These are phyloP conservation scores for Ameiurus melas DNA, from an alignment of 2,113 vertebrate species.

Conservation along the genomic window DNA sequence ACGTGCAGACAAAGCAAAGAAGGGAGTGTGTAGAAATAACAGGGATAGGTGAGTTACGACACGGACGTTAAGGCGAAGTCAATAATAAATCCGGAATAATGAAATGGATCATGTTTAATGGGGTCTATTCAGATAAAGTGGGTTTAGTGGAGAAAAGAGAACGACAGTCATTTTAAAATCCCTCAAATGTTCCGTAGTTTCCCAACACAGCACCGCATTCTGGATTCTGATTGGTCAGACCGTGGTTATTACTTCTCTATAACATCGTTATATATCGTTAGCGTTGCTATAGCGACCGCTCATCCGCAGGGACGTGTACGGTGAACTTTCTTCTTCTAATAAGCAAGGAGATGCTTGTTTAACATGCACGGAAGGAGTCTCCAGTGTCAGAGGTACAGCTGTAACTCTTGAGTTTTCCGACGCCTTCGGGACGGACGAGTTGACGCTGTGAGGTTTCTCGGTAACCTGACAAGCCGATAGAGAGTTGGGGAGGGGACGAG, in stretches of 20 bases:
- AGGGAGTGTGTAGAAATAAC: constrained; percentile 9
- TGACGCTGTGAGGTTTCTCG: not conserved
- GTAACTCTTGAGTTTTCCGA: not conserved
- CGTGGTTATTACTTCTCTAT: not conserved
- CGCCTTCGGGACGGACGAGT: not conserved
- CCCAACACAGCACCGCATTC: not conserved
- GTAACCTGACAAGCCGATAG: not conserved
- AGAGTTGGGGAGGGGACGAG: too few species aligned
- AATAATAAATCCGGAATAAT: not conserved
- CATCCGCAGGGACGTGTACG: not conserved
- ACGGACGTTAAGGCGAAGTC: not conserved
- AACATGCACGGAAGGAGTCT: not conserved
- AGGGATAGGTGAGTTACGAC: constrained; percentile 8
- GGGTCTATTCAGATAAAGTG: not conserved
- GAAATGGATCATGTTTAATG: not conserved
- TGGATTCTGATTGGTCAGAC: not conserved
- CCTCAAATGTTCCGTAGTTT: not conserved
- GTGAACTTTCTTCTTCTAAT: too few species aligned
- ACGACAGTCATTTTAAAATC: not conserved
- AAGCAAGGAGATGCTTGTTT: too few species aligned
- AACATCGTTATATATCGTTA: not conserved
- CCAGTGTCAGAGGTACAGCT: not conserved
- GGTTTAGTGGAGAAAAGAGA: not conserved
- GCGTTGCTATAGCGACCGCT: not conserved
- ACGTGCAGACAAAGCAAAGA: constrained; percentile 18